phyloP scores from a whole-genome alignment of 2,888 invertebrate genomes.

The Cataglyphis livida region DNA sequence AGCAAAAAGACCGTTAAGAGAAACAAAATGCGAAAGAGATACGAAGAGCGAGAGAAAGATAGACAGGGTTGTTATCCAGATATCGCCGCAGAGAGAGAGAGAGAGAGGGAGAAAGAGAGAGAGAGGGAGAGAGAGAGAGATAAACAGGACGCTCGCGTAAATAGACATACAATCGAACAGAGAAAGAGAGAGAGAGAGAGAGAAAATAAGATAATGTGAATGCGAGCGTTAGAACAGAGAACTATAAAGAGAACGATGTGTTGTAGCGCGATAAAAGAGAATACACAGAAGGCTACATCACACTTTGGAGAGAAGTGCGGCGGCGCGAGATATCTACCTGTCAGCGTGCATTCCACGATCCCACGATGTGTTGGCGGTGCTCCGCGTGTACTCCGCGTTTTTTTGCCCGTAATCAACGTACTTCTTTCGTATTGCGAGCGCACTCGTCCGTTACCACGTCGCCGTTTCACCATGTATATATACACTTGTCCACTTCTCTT shows the following conservation, averaged over 20 bases:
- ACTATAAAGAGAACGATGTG: conserved; percentile 54
- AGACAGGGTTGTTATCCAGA: conserved; percentile 11
- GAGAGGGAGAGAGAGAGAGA: neutral
- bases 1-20: neutral
- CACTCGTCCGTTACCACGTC: neutral
- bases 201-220: neutral
- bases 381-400: conserved; percentile 32
- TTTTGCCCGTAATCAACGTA: conserved; percentile 15
- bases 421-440: neutral
- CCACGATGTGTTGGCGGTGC: conserved; percentile 68
- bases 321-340: conserved; percentile 80
- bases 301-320: conserved; percentile 75
- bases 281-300: conserved; percentile 62
- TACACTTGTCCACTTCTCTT: conserved; percentile 51
- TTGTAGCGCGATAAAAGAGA: conserved; percentile 60
- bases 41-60: neutral
- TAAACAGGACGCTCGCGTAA: conserved; percentile 29
- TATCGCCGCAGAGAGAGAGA: neutral
- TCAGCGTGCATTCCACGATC: conserved; percentile 83
- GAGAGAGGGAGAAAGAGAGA: neutral
- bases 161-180: neutral
- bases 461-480: conserved; percentile 50
- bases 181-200: neutral
- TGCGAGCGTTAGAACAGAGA: neutral
- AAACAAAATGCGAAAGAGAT: conserved; percentile 12